Evolutionary conservation across 2,113 vertebrate genomes (phyloP), one percentile per base, ranked within the genome.

Genomic region (zebrafish (Danio rerio)): DNA sequence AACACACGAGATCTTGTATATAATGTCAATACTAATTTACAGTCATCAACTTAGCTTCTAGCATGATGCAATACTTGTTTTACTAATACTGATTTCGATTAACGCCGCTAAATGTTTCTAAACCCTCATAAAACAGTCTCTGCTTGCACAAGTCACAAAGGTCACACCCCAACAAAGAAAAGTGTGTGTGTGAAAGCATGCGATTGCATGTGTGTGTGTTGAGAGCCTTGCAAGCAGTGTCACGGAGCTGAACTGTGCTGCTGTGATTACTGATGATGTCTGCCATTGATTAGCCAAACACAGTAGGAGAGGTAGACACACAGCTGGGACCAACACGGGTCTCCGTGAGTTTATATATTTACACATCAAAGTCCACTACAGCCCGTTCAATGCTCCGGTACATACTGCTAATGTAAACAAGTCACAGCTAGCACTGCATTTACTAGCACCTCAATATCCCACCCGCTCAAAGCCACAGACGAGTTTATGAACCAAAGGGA

Each of bases 201-300:
- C 31, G 31, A 31, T 2, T 31, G 31, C 3, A 31, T 31, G 42
- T 79, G 55, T 73, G 3, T 76, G 42, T 69, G 61, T 85, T 61
- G 65, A 58, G 59, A 40, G 74, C 49, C 45, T 50, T 49, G 43
- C 42, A 21, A 47, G 43, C 70, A 40, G 15, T 84, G 85, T 80
- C 83, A 89, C 81, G 84, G 31, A 31, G 31, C 31, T 31, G 88
- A 90, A 90, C 83, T 68, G 83, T 82, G 87, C 90, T 86, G 90
- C 91, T 91, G 90, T 91, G 90, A 86, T 90, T 92, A 83, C 81
- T 91, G 90, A 94, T 93, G 89, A 92, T 91, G 92, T 92, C 91
- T 91, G 87, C 84, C 91, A 94, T 92, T 93, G 94, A 95, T 94
- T 94, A 91, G 93, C 88, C 92, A 94, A 95, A 94, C 92, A 94